Evolutionary conservation across 2,888 invertebrate species (phyloP).

Genomic region (Anorthoa munda): DNA sequence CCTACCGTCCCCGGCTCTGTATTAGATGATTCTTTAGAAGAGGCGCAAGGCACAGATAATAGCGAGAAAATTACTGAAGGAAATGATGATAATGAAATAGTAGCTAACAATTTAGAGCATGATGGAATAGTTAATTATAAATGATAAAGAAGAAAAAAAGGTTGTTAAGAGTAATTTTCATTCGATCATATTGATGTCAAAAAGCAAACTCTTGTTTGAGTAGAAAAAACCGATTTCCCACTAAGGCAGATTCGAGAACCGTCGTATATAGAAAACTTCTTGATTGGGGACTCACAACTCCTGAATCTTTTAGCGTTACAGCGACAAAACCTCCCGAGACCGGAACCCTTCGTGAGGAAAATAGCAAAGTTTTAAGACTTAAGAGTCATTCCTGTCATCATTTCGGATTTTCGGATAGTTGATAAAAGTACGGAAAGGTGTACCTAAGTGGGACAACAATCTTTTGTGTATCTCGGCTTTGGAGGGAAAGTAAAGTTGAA

Average conservation of each 20-base stretch:
- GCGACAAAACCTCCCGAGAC: conserved; percentile 67
- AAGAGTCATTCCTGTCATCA: conserved; percentile 69
- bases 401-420: conserved; percentile 64
- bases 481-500: not conserved
- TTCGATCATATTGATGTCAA: not conserved
- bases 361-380: conserved; percentile 70
- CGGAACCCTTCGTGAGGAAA: conserved; percentile 68
- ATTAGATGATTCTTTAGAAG: conserved; percentile 70
- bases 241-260: conserved; percentile 36
- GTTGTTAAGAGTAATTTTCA: conserved; percentile 1
- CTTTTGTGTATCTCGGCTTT: conserved; percentile 15
- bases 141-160: not conserved
- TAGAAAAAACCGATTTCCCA: conserved; percentile 36
- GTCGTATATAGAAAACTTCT: conserved; percentile 62
- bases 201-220: conserved; percentile 44
- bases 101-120: not conserved
- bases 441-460: conserved; percentile 20
- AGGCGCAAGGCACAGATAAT: conserved; percentile 54
- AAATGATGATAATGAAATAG: not conserved
- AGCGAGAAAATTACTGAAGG: conserved; percentile 28
- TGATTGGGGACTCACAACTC: conserved; percentile 67
- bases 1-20: conserved; percentile 65
- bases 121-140: too few relatives aligned
- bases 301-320: conserved; percentile 71
- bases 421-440: conserved; percentile 58